Evolutionary conservation across 2,113 vertebrate genomes (phyloP), one percentile per base, ranked within the genome.

Genomic region (Thomomys bottae): DNA sequence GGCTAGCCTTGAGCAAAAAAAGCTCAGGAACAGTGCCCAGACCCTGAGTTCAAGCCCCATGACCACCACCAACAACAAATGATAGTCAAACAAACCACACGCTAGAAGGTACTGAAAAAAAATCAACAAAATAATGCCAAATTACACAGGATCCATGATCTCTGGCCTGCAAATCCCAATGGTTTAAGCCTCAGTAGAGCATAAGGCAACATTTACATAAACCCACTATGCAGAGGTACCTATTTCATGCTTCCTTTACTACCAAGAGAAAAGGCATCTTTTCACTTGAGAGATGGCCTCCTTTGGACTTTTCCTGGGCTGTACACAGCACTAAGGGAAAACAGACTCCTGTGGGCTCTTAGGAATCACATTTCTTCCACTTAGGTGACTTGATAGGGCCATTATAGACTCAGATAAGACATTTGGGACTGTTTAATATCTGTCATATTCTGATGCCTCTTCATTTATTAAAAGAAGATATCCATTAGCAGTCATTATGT

Each of bases 341-440:
- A 94, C 20, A 94, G 90, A 81, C 57, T 92, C 80, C 89, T 86
- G 83, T 90, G 84, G 79, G 90, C 91, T 90, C 94, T 59, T 45
- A 89, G 92, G 94, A 87, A 67, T 95, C 94, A 93, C 77, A 84
- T 96, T 96, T 92, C 94, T 77, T 93, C 88, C 79, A 20, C 84
- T 84, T 87, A 77, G 92, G 96, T 96, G 94, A 95, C 64, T 92
- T 87, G 90, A 95, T 93, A 93, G 92, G 92, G 84, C 93, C 80
- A 88, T 96, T 93, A 92, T 32, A 95, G 84, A 77, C 91, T 90
- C 92, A 81, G 92, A 96, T 90, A 95, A 96, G 92, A 77, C 90
- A 86, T 34, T 77, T 24, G 80, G 86, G 90, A 81, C 94, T 96
- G 90, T 86, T 94, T 90, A 95, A 96, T 94, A 95, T 75, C 84